Evolutionary conservation across 2,797 vertebrate genomes (phyloP), one percentile per base, ranked within the genome.

Genomic region (Apogon hyalosoma): DNA sequence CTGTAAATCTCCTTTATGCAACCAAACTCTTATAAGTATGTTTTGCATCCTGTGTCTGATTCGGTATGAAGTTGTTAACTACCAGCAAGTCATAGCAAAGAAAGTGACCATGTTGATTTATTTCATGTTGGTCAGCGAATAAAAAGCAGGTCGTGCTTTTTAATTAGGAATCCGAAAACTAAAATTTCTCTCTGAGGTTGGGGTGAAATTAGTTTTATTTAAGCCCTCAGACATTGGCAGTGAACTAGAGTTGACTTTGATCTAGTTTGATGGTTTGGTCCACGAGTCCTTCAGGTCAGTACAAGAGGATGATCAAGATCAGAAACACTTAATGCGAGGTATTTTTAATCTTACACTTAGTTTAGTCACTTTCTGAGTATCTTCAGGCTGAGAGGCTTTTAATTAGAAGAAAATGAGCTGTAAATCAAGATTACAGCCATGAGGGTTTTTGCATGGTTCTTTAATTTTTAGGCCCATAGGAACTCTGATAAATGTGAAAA

Each of bases 1-100:
- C 50, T 69, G 24, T 59, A 61, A 69, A 67, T 73, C 45, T 63
- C 11, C 59, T 73, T 46, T 7, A 58, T 41, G 19, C 52, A n/a
- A 38, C 19, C 39, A 46, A 46, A 41, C 6, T 38, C 52, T 55
- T 63, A 61, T 65, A 15, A 28, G 43, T 2, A 16, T 28, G 18
- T 36, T 65, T 53, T 41, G 39, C 12, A n/a, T 11, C 18, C 16
- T 46, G 10, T 18, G 14, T 60, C 3, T 42, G 1, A 1, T 18
- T 3, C 28, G 60, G n/a, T 15, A 28, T 60, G 9, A 41, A 3
- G 33, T 48, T 59, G 50, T 57, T 51, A 38, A 57, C 28, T 47
- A 36, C n/a, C 18, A 52, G 15, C 15, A 54, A 48, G 43, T 55
- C 16, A 50, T 36, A n/a, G 5, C 19, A 65, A 21, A 5, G 47